A percentile compares a stretch with the other conserved stretches of the same genome.
Evolutionary conservation across 1,140 invertebrate genomes (phyloP).

Genomic region (Anoplolepis gracilipes): DNA sequence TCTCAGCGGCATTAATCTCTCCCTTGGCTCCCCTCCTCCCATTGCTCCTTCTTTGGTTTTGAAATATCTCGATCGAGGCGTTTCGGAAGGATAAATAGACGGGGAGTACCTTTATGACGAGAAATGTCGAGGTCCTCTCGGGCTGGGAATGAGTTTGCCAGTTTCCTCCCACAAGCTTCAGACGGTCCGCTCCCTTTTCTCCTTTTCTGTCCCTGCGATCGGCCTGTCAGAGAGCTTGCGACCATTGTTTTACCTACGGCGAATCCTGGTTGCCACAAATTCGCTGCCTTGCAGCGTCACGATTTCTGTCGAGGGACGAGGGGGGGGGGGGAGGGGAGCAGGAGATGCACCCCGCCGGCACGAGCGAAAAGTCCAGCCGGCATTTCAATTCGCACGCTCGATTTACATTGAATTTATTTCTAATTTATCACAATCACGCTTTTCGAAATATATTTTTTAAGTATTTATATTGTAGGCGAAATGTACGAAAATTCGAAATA

Average conservation of each 20-base stretch:
- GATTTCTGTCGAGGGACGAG: conserved; percentile 30
- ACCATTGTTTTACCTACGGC: conserved; percentile 73
- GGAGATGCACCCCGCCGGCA: conserved; percentile 17
- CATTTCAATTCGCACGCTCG: conserved; percentile 43
- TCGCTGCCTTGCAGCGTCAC: conserved; percentile 54
- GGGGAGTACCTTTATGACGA: conserved; percentile 73
- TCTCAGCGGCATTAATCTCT: conserved; percentile 68
- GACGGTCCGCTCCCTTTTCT: conserved; percentile 28
- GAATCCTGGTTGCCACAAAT: conserved; percentile 64
- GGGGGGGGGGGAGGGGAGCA: neutral
- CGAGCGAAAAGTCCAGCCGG: conserved; percentile 22
- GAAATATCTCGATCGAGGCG: conserved; percentile 72
- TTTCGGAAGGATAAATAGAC: conserved; percentile 76
- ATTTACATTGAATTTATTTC: conserved; percentile 16
- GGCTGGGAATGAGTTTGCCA: conserved; percentile 83
- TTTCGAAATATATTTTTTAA: neutral
- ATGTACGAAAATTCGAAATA: neutral
- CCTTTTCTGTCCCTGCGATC: conserved; percentile 52
- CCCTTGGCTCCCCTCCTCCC: conserved; percentile 13
- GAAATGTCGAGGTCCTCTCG: conserved; percentile 81
- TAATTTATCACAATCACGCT: neutral
- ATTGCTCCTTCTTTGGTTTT: conserved; percentile 46
- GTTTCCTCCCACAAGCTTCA: conserved; percentile 82
- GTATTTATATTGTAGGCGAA: neutral
- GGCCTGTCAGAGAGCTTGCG: conserved; percentile 70